phyloP scores from a whole-genome alignment of 2,113 vertebrate species.

The Notarius lentiginosus region DNA sequence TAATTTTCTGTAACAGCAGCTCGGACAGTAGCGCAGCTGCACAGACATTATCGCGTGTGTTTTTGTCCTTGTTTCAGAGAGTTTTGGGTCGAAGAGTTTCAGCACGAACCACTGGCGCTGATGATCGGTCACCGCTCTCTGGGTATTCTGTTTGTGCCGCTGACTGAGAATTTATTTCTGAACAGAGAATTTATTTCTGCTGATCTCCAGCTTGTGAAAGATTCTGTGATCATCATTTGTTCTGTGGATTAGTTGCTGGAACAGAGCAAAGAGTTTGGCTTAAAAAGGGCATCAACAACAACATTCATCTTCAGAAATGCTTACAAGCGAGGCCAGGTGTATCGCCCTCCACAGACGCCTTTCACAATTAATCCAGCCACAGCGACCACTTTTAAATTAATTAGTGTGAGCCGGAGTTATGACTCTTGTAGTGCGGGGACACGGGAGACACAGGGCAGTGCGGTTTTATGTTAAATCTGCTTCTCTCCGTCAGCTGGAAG shows the following conservation, averaged over 20 bases:
- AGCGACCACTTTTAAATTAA: background rate
- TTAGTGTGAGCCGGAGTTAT: background rate
- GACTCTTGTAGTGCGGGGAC: background rate
- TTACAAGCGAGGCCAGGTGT: constrained; percentile 6
- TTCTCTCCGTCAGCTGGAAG: constrained; percentile 8
- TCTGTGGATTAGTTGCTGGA: constrained; percentile 11
- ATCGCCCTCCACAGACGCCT: constrained; percentile 18
- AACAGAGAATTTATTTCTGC: background rate
- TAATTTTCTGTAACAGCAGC: background rate
- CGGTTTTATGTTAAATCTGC: background rate
- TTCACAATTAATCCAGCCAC: constrained; percentile 19
- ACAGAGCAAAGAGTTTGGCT: background rate
- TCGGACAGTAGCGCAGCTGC: background rate
- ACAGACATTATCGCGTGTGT: background rate
- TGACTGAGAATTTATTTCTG: background rate
- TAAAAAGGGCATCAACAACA: constrained; percentile 26
- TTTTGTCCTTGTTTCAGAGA: background rate
- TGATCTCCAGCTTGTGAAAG: background rate
- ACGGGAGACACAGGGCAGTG: background rate
- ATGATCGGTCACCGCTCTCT: background rate
- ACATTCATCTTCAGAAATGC: constrained; percentile 28
- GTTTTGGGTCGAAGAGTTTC: background rate
- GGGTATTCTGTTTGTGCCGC: background rate
- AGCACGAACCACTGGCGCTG: background rate
- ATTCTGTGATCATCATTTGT: background rate